These are phyloP conservation scores for Amphipoea oculea DNA, from an alignment of 2,888 invertebrate genomes.

Conservation along the genomic window DNA sequence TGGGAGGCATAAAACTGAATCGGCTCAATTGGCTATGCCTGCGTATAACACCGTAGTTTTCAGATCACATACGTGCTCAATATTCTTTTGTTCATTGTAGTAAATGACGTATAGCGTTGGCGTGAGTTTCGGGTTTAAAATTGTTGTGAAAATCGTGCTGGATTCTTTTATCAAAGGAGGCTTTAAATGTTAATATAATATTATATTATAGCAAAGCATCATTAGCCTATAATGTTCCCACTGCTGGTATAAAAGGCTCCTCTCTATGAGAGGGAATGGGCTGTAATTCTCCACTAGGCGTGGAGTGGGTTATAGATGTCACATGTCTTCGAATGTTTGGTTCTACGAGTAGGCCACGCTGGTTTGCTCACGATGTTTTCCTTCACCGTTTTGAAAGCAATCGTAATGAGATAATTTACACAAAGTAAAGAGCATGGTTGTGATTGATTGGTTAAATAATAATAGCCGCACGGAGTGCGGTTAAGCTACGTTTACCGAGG, in stretches of 20 bases:
- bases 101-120: slow-evolving; percentile 56
- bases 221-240: no score
- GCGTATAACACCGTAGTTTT: slow-evolving; percentile 78
- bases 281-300: no score
- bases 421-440: no score
- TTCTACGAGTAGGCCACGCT: no score
- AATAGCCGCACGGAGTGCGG: neutral
- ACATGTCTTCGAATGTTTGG: no score
- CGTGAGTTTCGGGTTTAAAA: slow-evolving; percentile 40
- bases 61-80: slow-evolving; percentile 76
- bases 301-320: no score
- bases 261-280: no score
- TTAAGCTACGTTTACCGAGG: neutral
- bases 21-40: slow-evolving; percentile 76
- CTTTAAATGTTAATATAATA: slow-evolving; percentile 8
- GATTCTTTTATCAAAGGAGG: neutral
- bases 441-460: neutral
- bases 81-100: slow-evolving; percentile 67
- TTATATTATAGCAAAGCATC: neutral
- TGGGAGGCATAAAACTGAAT: slow-evolving; percentile 83
- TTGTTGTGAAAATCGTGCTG: neutral
- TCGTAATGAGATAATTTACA: no score
- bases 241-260: no score
- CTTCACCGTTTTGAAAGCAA: no score
- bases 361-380: no score